These are phyloP conservation scores for Stegana nigrithorax DNA, from an alignment of 2,888 invertebrate species.

Conservation along the genomic window DNA sequence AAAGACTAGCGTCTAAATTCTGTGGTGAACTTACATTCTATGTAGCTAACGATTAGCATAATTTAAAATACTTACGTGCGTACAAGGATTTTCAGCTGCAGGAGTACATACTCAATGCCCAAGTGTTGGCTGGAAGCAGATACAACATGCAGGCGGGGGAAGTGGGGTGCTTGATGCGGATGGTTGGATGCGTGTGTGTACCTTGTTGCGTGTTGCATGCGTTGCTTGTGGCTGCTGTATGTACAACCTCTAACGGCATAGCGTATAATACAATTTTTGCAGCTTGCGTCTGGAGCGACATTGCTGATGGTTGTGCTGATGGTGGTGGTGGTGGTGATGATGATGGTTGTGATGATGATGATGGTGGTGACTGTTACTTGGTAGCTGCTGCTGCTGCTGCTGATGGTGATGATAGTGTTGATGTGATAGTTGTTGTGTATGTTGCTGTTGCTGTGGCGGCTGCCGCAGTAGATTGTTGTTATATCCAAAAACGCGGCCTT, in stretches of 20 bases:
- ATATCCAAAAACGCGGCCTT: too few relatives aligned
- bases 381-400: slow-evolving; percentile 48
- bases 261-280: slow-evolving; percentile 68
- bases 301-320: slow-evolving; percentile 54
- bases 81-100: slow-evolving; percentile 5
- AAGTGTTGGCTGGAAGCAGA: too few relatives aligned
- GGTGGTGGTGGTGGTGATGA: slow-evolving; percentile 47
- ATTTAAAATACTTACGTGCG: slow-evolving; percentile 17
- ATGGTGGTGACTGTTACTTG: too few relatives aligned
- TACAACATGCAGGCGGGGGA: too few relatives aligned
- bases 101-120: too few relatives aligned
- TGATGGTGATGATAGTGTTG: slow-evolving; percentile 33
- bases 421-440: slow-evolving; percentile 26
- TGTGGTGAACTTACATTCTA: too few relatives aligned
- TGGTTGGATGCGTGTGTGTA: neutral
- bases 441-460: slow-evolving; percentile 21
- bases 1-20: too few relatives aligned
- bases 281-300: slow-evolving; percentile 67
- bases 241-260: slow-evolving; percentile 61
- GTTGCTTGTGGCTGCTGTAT: neutral
- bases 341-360: slow-evolving; percentile 44
- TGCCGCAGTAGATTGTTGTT: slow-evolving; percentile 56
- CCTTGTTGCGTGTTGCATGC: neutral
- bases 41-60: too few relatives aligned
- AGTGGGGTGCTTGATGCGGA: too few relatives aligned